Evolutionary conservation across 2,888 invertebrate species (phyloP), one percentile per base, ranked within the genome.

Genomic region (Noctua pronuba): DNA sequence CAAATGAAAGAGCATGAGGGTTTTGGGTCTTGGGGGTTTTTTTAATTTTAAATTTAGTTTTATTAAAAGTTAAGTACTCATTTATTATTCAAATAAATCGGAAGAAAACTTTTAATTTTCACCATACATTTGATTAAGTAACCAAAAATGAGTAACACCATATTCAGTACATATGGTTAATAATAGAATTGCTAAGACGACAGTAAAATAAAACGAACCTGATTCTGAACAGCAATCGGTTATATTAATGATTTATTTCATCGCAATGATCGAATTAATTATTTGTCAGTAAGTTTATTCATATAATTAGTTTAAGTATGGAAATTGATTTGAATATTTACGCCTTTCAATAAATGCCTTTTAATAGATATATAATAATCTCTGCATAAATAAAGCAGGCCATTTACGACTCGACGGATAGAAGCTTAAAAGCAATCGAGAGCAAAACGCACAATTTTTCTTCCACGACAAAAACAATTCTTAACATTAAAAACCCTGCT

Each of bases 251-350:
- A 58, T 58, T 58, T 58, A 28, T n/a, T 55, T 28, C n/a, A 70
- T 64, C 41, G 21, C 62, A 28, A 16, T 41, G 62, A 41, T 31
- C 18, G 18, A 58, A 58, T 58, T 8, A 16, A 28, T 28, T 16
- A 28, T 16, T 28, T 16, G 16, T 28, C 0, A 58, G 28, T 58
- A 28, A 3, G 16, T 28, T 28, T 58, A 58, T 16, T 55, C 58
- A 60, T 8, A 21, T 10, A 31, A 49, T 73, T n/a, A n/a, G 28
- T 24, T 62, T n/a, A 55, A 35, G 11, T 68, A 62, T 44, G 62
- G 3, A 68, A 52, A 44, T 35, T 28, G 1, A 4, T 78, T 52
- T 44, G 21, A 68, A 77, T 31, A 67, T 46, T 77, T 60, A 60
- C n/a, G 2, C 28, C n/a, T 38, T 46, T 18, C 13, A 24, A 76